Conservation (phyloP, 2,113 vertebrate species). For the Gasterosteus nipponicus region DNA sequence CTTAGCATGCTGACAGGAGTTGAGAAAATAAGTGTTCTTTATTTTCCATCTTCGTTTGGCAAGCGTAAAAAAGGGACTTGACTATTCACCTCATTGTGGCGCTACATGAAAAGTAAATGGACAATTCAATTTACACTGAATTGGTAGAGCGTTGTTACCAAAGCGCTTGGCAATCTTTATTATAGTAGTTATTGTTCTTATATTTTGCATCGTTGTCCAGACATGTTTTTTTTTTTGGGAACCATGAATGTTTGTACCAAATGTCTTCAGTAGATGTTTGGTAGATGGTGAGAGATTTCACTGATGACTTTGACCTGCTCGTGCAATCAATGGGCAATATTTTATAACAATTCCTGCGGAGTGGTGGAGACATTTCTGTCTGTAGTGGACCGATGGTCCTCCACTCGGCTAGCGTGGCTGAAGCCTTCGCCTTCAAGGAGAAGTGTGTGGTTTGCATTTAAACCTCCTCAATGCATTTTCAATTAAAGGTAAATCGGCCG, state of each 20-base stretch:
- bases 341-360: neutral
- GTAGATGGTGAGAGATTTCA: neutral
- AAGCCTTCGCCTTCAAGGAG: neutral
- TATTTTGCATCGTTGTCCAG: neutral
- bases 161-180: neutral
- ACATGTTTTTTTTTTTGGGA: neutral
- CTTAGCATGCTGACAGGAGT: neutral
- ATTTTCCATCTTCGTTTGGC: neutral
- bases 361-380: neutral
- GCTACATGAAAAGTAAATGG: neutral
- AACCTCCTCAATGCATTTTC: neutral
- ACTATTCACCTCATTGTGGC: neutral
- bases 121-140: neutral
- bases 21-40: neutral
- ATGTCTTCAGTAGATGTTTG: neutral
- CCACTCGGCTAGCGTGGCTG: neutral
- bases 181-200: too few relatives aligned
- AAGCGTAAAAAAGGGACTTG: neutral
- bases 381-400: too few relatives aligned
- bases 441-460: neutral
- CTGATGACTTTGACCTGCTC: neutral
- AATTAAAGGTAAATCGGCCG: slow-evolving; percentile 25
- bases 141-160: neutral
- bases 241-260: neutral
- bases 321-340: neutral